phyloP scores from a whole-genome alignment of 1,140 invertebrate species.

The Drosophila erecta region DNA sequence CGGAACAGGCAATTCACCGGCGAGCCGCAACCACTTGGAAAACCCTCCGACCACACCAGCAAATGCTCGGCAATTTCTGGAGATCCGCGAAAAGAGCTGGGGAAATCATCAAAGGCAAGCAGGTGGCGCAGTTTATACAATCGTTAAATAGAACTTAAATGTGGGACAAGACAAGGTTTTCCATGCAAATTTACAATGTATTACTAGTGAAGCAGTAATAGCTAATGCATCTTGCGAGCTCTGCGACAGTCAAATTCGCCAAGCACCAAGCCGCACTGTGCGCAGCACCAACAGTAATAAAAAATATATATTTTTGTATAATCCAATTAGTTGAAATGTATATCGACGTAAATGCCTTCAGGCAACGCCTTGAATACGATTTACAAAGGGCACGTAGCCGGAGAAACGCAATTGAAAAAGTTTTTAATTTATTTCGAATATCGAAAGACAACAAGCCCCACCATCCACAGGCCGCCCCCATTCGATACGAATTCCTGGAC shows the following conservation, averaged over 20 bases:
- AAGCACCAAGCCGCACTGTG: conserved; percentile 1
- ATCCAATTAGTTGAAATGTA: conserved; percentile 17
- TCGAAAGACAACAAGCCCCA: conserved; percentile 34
- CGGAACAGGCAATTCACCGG: conserved; percentile 2
- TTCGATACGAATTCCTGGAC: conserved; percentile 3
- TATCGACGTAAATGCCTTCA: not conserved
- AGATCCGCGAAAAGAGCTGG: not conserved
- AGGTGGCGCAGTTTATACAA: not conserved
- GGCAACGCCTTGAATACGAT: not conserved
- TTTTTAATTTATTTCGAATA: conserved; percentile 76
- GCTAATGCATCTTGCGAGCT: too few relatives aligned
- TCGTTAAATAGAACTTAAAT: too few relatives aligned
- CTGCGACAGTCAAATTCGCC: not conserved
- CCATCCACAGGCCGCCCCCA: not conserved
- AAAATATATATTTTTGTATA: conserved; percentile 27
- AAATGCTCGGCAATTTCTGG: conserved; percentile 1
- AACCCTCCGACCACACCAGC: conserved; percentile 1
- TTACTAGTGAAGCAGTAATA: too few relatives aligned
- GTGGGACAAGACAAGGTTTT: too few relatives aligned
- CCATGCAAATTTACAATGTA: too few relatives aligned
- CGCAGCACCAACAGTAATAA: conserved; percentile 3
- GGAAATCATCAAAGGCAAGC: conserved; percentile 3
- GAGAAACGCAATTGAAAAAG: conserved; percentile 69
- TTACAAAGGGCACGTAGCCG: conserved; percentile 38
- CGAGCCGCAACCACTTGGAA: conserved; percentile 12